Evolutionary conservation across 2,797 vertebrate genomes (phyloP), one percentile per base, ranked within the genome.

Genomic region (Decapterus maruadsi): DNA sequence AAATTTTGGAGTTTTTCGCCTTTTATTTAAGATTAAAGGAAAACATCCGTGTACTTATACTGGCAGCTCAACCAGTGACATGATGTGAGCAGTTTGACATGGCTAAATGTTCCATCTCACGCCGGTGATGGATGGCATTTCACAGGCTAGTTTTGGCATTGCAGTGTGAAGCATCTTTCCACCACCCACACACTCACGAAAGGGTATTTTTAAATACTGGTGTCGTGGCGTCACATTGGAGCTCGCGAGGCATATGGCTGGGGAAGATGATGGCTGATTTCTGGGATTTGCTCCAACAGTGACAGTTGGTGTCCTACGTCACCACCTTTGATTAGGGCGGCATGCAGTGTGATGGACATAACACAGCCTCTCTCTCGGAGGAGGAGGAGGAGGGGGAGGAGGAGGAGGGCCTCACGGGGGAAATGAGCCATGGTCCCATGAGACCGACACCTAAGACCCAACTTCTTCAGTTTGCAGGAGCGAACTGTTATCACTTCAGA

Each of bases 251-350:
- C 93, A 93, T 91, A 90, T 89, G 91, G 89, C 75, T 1, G 29
- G 74, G 61, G 68, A 86, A 81, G 88, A 89, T 83, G 88, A 91
- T 72, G 88, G 85, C 82, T 77, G 78, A 84, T 88, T 88, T 93
- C 91, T 94, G 93, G 95, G 94, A 92, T 70, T 64, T 45, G 82
- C 82, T 95, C 94, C 94, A 95, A 77, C 66, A 86, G 71, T 59
- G 92, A 92, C 93, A 95, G 92, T 93, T 95, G 93, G 93, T 72
- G 12, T 91, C 78, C 84, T 80, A 79, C 92, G 92, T 93, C 93
- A 94, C 84, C 88, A 82, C 83, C 87, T 92, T 93, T 90, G 90
- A 93, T 92, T 83, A 84, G 65, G 82, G 71, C 78, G 75, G 78
- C 86, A 75, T 70, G 81, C 78, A 9, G 81, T n/a, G 80, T 71